Evolutionary conservation across 2,888 invertebrate genomes (phyloP).

Genomic region (Metacarcinus magister): DNA sequence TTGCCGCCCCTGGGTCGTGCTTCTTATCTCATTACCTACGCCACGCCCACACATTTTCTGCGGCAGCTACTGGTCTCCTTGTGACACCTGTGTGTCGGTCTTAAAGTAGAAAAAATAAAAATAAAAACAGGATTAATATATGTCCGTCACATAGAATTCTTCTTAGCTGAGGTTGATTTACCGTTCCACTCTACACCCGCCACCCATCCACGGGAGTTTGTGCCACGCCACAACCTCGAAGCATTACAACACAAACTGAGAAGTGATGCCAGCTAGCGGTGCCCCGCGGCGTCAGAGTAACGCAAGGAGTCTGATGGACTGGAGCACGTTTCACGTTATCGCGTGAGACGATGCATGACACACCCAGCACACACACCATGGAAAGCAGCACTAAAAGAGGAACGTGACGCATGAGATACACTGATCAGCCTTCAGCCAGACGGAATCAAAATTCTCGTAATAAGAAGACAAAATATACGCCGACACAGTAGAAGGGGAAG

Average conservation of each 20-base stretch:
- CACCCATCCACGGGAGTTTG: background rate
- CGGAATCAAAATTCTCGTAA: background rate
- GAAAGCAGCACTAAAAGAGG: background rate
- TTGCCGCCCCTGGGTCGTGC: slow-evolving; percentile 19
- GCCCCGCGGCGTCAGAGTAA: background rate
- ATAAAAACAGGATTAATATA: background rate
- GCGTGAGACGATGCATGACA: background rate
- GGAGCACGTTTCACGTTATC: background rate
- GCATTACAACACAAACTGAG: background rate
- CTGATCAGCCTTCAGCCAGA: background rate
- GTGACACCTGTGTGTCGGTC: too few relatives aligned
- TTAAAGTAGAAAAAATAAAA: background rate
- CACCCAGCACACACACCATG: background rate
- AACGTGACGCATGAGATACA: background rate
- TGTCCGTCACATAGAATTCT: background rate
- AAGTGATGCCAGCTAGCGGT: background rate
- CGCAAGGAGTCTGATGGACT: background rate
- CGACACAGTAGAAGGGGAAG: background rate
- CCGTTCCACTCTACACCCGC: background rate
- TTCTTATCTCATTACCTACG: background rate
- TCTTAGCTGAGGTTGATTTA: background rate
- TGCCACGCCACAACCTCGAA: background rate
- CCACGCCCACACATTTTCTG: background rate
- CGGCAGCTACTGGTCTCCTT: background rate
- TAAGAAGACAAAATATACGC: background rate